Evolutionary conservation across 2,797 vertebrate species (phyloP).

Genomic region (Pipistrellus pygmaeus): DNA sequence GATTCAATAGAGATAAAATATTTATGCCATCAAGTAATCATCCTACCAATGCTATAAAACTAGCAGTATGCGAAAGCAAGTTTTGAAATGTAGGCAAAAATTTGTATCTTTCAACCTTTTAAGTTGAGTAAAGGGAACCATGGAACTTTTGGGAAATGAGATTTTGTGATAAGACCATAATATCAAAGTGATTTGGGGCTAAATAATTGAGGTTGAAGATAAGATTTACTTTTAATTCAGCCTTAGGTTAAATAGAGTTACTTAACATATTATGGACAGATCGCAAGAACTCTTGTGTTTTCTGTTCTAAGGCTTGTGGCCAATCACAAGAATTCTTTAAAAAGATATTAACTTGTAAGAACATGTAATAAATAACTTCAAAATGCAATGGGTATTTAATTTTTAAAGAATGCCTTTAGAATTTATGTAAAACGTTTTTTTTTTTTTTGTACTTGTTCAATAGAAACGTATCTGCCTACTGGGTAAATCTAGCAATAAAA

Average conservation of each 20-base stretch:
- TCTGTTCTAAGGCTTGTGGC: no score
- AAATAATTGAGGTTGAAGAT: neutral
- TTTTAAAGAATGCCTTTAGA: no score
- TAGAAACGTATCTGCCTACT: no score
- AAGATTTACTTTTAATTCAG: slow-evolving; percentile 34
- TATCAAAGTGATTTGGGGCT: neutral
- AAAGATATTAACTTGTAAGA: no score
- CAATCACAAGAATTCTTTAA: no score
- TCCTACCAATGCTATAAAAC: slow-evolving; percentile 50
- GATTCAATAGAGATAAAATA: slow-evolving; percentile 86
- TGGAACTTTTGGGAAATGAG: slow-evolving; percentile 6
- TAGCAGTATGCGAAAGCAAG: slow-evolving; percentile 43
- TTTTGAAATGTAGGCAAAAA: slow-evolving; percentile 37
- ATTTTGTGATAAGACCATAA: neutral
- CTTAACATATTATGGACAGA: no score
- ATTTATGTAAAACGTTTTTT: no score
- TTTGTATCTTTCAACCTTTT: neutral
- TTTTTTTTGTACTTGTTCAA: no score
- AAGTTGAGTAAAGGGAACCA: neutral
- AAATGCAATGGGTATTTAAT: no score
- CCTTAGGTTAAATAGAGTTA: neutral
- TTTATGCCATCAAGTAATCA: slow-evolving; percentile 84
- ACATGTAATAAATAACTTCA: no score
- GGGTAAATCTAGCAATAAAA: no score
- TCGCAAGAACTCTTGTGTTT: no score